Conservation (phyloP, 2,888 invertebrate species). For the Andrena trimmerana region DNA sequence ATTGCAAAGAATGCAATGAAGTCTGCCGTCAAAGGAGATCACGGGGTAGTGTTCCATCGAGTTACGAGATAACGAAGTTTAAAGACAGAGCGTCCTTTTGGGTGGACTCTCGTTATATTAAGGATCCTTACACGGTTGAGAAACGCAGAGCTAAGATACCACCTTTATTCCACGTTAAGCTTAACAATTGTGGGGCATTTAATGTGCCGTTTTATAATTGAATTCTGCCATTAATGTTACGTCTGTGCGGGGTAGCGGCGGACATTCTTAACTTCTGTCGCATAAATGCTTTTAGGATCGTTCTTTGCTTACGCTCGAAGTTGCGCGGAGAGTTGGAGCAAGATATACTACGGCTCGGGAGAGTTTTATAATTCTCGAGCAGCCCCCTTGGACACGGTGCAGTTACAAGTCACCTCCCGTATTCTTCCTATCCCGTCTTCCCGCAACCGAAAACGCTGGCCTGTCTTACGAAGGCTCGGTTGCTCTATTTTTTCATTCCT, state of each 20-base stretch:
- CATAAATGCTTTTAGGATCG: slow-evolving; percentile 9
- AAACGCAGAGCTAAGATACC: background rate
- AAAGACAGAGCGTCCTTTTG: slow-evolving; percentile 7
- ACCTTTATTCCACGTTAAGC: background rate
- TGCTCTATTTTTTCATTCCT: slow-evolving; percentile 60
- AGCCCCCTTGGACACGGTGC: background rate
- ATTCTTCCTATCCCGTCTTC: slow-evolving; percentile 12
- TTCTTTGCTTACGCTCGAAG: slow-evolving; percentile 5
- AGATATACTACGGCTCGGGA: slow-evolving; percentile 3
- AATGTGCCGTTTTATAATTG: background rate
- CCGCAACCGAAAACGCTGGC: slow-evolving; percentile 47
- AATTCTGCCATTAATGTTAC: background rate
- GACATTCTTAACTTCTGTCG: background rate
- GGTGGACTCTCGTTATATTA: background rate
- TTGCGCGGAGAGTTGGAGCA: slow-evolving; percentile 7
- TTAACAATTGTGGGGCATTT: background rate
- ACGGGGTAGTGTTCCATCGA: slow-evolving; percentile 9
- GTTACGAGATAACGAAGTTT: slow-evolving; percentile 46
- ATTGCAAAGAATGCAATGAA: slow-evolving; percentile 25
- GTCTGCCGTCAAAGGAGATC: slow-evolving; percentile 44
- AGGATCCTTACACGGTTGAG: background rate
- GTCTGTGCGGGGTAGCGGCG: background rate
- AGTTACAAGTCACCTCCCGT: slow-evolving; percentile 16
- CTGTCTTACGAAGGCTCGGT: slow-evolving; percentile 44
- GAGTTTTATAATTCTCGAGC: slow-evolving; percentile 39